A percentile compares a stretch with the other conserved stretches of the same genome.
phyloP scores from a whole-genome alignment of 2,888 invertebrate species.

The Molanna angustata region DNA sequence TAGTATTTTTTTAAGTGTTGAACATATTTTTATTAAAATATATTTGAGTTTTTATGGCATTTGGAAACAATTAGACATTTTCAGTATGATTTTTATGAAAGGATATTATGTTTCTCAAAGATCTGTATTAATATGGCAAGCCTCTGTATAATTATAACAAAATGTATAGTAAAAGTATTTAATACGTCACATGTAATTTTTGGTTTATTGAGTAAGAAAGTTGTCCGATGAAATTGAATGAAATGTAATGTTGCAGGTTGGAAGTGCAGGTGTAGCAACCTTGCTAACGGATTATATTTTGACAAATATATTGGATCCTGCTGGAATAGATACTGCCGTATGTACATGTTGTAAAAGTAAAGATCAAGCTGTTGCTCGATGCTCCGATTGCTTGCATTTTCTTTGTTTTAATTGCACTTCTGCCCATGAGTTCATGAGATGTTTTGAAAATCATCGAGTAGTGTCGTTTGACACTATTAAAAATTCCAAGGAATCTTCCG shows the following conservation, averaged over 20 bases:
- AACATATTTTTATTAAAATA: too few relatives aligned
- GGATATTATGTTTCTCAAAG: too few relatives aligned
- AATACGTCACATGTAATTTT: too few relatives aligned
- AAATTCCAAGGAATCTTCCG: slow-evolving; percentile 72
- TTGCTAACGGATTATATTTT: slow-evolving; percentile 85
- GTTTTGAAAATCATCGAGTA: slow-evolving; percentile 93
- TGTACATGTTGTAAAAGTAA: slow-evolving; percentile 96
- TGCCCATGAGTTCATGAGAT: slow-evolving; percentile 95
- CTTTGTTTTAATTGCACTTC: slow-evolving; percentile 92
- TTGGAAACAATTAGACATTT: too few relatives aligned
- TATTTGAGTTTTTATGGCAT: too few relatives aligned
- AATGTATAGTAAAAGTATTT: too few relatives aligned
- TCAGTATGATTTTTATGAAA: too few relatives aligned
- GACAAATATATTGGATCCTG: slow-evolving; percentile 80
- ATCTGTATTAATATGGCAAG: too few relatives aligned
- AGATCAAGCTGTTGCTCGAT: slow-evolving; percentile 90
- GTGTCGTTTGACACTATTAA: slow-evolving; percentile 85
- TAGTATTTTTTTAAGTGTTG: too few relatives aligned
- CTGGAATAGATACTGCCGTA: slow-evolving; percentile 68
- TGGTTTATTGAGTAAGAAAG: too few relatives aligned
- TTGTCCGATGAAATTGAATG: too few relatives aligned
- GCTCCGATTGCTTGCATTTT: slow-evolving; percentile 93
- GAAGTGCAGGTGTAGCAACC: slow-evolving; percentile 71
- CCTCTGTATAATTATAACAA: too few relatives aligned
- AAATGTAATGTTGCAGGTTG: slow-evolving; percentile 51